Evolutionary conservation across 2,888 invertebrate species (phyloP).

Genomic region (Theodoxus fluviatilis): DNA sequence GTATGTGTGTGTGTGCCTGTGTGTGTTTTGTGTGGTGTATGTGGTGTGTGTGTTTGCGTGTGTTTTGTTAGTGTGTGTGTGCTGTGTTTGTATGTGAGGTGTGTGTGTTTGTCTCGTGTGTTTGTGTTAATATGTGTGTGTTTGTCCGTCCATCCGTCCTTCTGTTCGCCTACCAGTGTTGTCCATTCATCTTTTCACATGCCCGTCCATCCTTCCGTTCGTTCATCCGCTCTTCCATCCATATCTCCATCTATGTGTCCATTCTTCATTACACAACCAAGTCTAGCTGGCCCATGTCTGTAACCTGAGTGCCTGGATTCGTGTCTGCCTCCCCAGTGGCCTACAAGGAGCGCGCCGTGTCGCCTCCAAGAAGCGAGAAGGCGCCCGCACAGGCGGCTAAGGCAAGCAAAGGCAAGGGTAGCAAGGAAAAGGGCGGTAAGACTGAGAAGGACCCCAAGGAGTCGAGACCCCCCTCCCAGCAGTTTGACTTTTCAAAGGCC

Average conservation of each 20-base stretch:
- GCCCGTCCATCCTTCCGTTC: background rate
- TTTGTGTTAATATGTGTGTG: too few relatives aligned
- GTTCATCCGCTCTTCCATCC: background rate
- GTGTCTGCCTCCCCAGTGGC: slow-evolving; percentile 42
- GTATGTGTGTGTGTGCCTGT: background rate
- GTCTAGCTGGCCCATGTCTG: too few relatives aligned
- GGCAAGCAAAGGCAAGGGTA: slow-evolving; percentile 49
- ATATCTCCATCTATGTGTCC: background rate
- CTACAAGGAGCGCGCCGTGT: slow-evolving; percentile 51
- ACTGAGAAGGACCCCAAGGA: slow-evolving; percentile 49
- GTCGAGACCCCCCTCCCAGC: slow-evolving; percentile 60
- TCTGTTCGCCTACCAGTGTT: too few relatives aligned
- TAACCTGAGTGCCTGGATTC: slow-evolving; percentile 1
- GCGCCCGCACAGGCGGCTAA: too few relatives aligned
- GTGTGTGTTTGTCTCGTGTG: too few relatives aligned
- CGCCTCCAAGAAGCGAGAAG: slow-evolving; percentile 54
- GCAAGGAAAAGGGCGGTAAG: slow-evolving; percentile 46
- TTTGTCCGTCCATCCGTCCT: too few relatives aligned
- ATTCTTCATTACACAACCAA: too few relatives aligned
- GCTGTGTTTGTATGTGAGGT: too few relatives aligned
- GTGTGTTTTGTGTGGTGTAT: too few relatives aligned
- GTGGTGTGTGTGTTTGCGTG: too few relatives aligned
- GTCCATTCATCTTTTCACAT: too few relatives aligned
- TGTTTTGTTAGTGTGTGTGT: too few relatives aligned
- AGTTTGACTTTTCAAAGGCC: slow-evolving; percentile 63